Conservation (phyloP, 2,888 invertebrate genomes). For the Nomada fucata region DNA sequence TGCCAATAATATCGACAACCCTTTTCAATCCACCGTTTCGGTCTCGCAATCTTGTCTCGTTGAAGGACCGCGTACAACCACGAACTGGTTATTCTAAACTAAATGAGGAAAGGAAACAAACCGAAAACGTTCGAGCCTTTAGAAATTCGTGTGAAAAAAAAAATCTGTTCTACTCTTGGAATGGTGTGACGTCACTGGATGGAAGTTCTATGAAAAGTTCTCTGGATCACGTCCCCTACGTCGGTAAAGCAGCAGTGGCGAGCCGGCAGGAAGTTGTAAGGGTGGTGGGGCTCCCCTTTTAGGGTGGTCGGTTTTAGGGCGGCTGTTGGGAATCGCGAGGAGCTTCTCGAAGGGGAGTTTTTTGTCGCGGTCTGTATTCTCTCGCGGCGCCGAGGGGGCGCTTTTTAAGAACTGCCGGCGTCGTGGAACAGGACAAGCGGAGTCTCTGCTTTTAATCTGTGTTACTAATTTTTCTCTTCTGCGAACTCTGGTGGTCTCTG, state of each 20-base stretch:
- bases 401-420: constrained; percentile 71
- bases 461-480: constrained; percentile 42
- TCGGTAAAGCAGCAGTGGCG: constrained; percentile 68
- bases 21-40: not conserved
- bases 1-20: constrained; percentile 29
- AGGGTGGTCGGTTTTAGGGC: constrained; percentile 62
- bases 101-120: not conserved
- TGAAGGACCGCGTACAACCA: not conserved
- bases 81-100: not conserved
- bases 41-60: constrained; percentile 7
- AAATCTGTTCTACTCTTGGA: not conserved
- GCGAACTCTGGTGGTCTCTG: constrained; percentile 3
- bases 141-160: not conserved
- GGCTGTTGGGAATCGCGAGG: constrained; percentile 57
- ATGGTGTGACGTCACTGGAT: constrained; percentile 24
- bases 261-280: constrained; percentile 52
- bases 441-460: constrained; percentile 43
- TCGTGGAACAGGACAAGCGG: constrained; percentile 40
- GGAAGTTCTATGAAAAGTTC: constrained; percentile 43
- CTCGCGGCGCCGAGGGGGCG: constrained; percentile 76
- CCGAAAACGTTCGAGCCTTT: not conserved
- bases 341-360: constrained; percentile 67
- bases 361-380: constrained; percentile 76
- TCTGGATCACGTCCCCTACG: constrained; percentile 45
- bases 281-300: constrained; percentile 45